Conservation (phyloP, 1,140 invertebrate species). For the Scaptomyza montana region DNA sequence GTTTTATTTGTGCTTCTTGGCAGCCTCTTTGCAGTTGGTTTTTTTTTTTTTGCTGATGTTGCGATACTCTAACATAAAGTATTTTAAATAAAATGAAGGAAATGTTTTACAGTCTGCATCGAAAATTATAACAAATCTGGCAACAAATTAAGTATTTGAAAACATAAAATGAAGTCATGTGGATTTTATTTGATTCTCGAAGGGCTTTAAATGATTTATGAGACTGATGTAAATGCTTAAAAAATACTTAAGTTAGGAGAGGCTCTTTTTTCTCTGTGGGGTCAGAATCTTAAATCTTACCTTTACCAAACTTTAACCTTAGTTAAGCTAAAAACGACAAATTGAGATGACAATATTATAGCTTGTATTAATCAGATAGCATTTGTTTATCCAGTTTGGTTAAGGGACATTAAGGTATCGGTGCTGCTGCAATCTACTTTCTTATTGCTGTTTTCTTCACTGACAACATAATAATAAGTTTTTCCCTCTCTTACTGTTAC, state of each 20-base stretch:
- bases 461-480: slow-evolving; percentile 81
- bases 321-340: not conserved
- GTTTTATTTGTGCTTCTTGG: slow-evolving; percentile 6
- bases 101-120: not conserved
- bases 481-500: slow-evolving; percentile 38
- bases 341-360: not conserved
- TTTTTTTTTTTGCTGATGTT: slow-evolving; percentile 3
- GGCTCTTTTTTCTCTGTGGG: no score
- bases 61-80: slow-evolving; percentile 11
- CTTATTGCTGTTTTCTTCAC: slow-evolving; percentile 64
- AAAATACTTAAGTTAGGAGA: no score
- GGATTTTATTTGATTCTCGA: no score
- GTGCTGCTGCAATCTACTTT: slow-evolving; percentile 41
- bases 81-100: not conserved
- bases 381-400: slow-evolving; percentile 16
- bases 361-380: slow-evolving; percentile 20
- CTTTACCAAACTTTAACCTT: not conserved
- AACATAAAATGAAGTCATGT: no score
- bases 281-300: no score
- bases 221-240: no score
- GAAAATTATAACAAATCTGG: no score
- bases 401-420: slow-evolving; percentile 13
- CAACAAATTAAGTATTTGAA: no score
- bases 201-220: no score
- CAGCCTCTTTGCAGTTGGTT: slow-evolving; percentile 8